Evolutionary conservation across 1,140 invertebrate species (phyloP).

Genomic region (Daktulosphaira vitifoliae): DNA sequence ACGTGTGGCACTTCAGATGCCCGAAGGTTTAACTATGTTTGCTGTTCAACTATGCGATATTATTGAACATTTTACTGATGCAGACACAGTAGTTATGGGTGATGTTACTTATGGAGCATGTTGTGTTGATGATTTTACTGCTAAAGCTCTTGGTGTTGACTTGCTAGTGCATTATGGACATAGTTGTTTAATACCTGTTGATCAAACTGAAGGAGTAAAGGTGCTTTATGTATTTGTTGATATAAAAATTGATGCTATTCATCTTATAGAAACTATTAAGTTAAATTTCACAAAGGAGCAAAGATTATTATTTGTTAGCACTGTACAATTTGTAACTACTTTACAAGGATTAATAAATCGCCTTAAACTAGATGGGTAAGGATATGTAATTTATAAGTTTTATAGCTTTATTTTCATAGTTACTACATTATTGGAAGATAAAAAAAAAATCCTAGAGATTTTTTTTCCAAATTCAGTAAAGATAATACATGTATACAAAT

Average conservation of each 20-base stretch:
- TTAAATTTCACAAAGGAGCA: conserved; percentile 62
- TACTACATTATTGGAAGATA: no score
- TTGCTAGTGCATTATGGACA: conserved; percentile 97
- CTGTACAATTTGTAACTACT: conserved; percentile 94
- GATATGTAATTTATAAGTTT: no score
- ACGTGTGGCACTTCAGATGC: conserved; percentile 91
- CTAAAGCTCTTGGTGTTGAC: conserved; percentile 80
- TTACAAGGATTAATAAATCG: conserved; percentile 54
- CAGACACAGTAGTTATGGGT: conserved; percentile 91
- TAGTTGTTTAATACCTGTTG: conserved; percentile 92
- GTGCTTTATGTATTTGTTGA: conserved; percentile 96
- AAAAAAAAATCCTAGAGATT: no score
- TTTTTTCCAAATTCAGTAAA: background rate
- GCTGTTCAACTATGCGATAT: conserved; percentile 90
- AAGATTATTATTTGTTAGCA: conserved; percentile 73
- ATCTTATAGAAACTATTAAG: conserved; percentile 85
- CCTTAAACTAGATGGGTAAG: conserved; percentile 41
- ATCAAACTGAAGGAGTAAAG: conserved; percentile 80
- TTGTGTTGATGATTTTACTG: conserved; percentile 97
- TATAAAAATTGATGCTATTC: conserved; percentile 81
- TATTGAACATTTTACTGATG: conserved; percentile 82
- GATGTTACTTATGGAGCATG: conserved; percentile 99
- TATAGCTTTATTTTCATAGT: no score
- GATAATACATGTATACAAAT: no score
- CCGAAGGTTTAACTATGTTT: conserved; percentile 88